A percentile compares a stretch with the other conserved stretches of the same genome.
phyloP scores from a whole-genome alignment of 2,888 invertebrate species.

The Andrena camellia region DNA sequence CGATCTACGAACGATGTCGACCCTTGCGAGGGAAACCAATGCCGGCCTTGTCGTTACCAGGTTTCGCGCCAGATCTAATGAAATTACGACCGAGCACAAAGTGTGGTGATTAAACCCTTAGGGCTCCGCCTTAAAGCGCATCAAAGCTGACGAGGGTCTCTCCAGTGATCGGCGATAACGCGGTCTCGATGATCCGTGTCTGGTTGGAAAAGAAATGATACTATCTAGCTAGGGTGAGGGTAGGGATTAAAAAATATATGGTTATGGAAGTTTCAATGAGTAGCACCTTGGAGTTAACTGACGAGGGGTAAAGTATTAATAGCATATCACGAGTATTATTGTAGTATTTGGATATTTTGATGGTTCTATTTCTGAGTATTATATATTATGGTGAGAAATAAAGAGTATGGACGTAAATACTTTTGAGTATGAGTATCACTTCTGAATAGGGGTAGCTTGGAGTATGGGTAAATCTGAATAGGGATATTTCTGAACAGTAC shows the following conservation, averaged over 20 bases:
- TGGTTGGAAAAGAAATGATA: not conserved
- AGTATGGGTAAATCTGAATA: too few relatives aligned
- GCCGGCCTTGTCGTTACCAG: constrained; percentile 4
- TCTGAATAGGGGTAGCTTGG: too few relatives aligned
- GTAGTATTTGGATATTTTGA: too few relatives aligned
- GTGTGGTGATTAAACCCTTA: constrained; percentile 30
- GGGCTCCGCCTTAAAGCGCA: not conserved
- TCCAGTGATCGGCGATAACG: constrained; percentile 26
- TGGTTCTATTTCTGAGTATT: too few relatives aligned
- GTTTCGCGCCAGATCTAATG: constrained; percentile 23
- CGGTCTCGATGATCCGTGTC: constrained; percentile 26
- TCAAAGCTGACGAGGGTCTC: constrained; percentile 2
- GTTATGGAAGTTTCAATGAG: not conserved
- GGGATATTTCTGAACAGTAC: too few relatives aligned
- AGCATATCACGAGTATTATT: too few relatives aligned
- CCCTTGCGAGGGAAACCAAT: not conserved
- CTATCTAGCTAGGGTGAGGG: not conserved
- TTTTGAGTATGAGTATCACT: too few relatives aligned
- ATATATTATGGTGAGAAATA: too few relatives aligned
- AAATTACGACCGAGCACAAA: constrained; percentile 39
- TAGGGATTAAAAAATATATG: not conserved
- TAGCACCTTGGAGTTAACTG: not conserved
- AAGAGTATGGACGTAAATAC: too few relatives aligned
- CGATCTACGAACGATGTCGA: not conserved
- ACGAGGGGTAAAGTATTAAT: too few relatives aligned